Evolutionary conservation across 2,888 invertebrate genomes (phyloP).

Genomic region (Lucinisca nassula): DNA sequence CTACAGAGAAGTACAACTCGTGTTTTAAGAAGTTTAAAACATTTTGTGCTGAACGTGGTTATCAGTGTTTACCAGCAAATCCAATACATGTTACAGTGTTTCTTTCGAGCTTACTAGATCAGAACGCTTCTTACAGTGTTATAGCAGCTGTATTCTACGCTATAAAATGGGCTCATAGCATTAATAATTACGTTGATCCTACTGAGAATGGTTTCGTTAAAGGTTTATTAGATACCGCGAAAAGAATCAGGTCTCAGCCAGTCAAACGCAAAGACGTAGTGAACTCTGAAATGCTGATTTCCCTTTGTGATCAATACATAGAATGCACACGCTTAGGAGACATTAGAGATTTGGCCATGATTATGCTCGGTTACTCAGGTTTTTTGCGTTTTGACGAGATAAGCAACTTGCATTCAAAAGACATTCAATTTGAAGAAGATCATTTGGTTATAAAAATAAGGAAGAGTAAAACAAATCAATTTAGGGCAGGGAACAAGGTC

Average conservation of each 20-base stretch:
- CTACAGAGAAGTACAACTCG: no score
- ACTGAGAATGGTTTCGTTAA: neutral
- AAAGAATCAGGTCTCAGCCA: neutral
- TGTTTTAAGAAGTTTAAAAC: no score
- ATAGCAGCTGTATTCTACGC: neutral
- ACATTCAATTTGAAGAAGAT: slow-evolving; percentile 22
- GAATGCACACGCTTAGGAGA: neutral
- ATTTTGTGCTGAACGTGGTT: no score
- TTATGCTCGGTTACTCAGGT: neutral
- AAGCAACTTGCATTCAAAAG: slow-evolving; percentile 18
- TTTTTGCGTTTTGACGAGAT: neutral
- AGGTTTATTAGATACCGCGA: neutral
- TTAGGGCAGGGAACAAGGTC: no score
- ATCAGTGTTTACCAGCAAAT: slow-evolving; percentile 18
- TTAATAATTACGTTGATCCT: neutral
- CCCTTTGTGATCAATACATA: neutral
- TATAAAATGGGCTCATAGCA: neutral
- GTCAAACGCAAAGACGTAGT: neutral
- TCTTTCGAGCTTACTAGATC: slow-evolving; percentile 12
- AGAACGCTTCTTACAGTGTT: neutral
- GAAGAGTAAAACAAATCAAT: no score
- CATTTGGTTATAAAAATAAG: slow-evolving; percentile 8
- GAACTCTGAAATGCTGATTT: neutral
- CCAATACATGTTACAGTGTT: slow-evolving; percentile 35
- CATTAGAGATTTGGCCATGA: neutral